These are phyloP conservation scores for Nipponia nippon DNA, from an alignment of 2,113 vertebrate species.

Conservation along the genomic window DNA sequence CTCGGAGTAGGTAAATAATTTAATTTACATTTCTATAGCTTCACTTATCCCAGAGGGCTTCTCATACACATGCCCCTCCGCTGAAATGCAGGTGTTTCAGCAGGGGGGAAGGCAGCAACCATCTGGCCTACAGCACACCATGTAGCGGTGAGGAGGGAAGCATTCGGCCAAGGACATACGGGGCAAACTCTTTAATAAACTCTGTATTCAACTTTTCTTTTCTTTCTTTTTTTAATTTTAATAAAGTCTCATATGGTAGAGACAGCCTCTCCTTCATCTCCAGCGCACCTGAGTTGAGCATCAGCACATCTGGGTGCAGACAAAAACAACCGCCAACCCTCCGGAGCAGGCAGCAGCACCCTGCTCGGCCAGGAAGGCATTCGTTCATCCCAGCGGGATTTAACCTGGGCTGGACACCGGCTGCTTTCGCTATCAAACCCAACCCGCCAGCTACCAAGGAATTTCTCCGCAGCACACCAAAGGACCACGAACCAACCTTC, in stretches of 20 bases:
- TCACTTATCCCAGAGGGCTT: not conserved
- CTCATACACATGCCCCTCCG: not conserved
- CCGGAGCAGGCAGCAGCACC: not conserved
- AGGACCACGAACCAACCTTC: not conserved
- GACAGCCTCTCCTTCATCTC: not conserved
- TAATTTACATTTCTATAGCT: constrained; percentile 56
- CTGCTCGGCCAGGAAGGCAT: not conserved
- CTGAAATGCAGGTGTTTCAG: constrained; percentile 27
- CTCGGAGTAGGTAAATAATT: constrained; percentile 32
- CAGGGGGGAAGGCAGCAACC: not conserved
- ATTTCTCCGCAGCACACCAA: not conserved
- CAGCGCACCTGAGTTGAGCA: rapidly evolving
- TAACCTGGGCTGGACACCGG: rapidly evolving
- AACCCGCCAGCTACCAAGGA: not conserved
- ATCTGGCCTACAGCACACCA: not conserved
- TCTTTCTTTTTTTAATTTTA: not conserved
- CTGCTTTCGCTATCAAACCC: rapidly evolving
- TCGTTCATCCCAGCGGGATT: not conserved
- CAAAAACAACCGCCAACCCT: not conserved
- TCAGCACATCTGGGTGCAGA: not conserved
- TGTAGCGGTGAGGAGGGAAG: not conserved
- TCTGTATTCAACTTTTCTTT: not conserved
- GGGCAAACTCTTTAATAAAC: not conserved
- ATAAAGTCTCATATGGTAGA: not conserved
- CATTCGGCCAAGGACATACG: not conserved